Conservation (phyloP, 2,113 vertebrate genomes). For the Pedetes capensis region DNA sequence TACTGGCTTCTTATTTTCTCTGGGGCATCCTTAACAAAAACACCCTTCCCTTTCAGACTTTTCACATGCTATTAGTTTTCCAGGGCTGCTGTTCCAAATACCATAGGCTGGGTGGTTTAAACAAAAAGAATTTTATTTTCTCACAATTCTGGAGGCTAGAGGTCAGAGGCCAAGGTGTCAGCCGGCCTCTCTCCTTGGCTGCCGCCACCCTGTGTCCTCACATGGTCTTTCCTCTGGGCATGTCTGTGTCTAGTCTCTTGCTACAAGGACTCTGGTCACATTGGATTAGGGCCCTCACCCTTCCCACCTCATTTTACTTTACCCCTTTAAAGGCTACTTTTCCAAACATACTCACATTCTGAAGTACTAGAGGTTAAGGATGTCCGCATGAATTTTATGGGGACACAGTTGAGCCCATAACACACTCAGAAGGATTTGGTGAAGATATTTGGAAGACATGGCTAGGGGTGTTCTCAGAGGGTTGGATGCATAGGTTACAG, state of each 20-base stretch:
- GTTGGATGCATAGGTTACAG: accelerated
- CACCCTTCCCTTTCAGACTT: neutral
- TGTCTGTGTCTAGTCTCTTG: too few relatives aligned
- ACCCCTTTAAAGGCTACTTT: neutral
- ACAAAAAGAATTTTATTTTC: neutral
- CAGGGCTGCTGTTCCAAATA: neutral
- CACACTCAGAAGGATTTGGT: too few relatives aligned
- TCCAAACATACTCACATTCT: neutral
- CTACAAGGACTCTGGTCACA: neutral
- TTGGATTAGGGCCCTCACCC: neutral
- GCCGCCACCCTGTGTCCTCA: neutral
- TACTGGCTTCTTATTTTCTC: neutral
- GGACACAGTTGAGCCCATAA: neutral
- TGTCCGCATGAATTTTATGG: neutral
- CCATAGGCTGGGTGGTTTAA: neutral
- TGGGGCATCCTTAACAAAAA: neutral
- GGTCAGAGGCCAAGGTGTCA: neutral
- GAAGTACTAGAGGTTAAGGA: neutral
- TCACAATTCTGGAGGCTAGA: neutral
- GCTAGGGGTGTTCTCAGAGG: neutral
- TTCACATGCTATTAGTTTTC: neutral
- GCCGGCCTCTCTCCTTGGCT: neutral
- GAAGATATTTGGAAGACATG: neutral
- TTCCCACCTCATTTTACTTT: neutral
- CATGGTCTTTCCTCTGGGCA: neutral